Base-by-base conservation (phyloP, 2,888 invertebrate genomes). In the Epirrhoe alternata region DNA sequence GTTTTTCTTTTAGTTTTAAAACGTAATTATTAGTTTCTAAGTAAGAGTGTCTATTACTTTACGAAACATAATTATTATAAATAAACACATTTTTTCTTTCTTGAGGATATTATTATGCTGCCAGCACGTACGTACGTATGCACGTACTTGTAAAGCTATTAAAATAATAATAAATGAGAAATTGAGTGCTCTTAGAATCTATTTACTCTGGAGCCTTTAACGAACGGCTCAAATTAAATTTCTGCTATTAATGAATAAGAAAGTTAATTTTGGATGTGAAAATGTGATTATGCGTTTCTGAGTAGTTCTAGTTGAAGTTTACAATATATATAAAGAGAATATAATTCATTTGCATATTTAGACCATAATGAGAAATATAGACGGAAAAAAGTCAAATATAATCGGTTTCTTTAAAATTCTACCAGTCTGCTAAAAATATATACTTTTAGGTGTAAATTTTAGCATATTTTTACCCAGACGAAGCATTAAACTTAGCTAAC, bases 161-260 rank as follows among this genome's bases (percentile, higher is more conserved):
- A 62, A 62, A 66, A 65, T 56, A 60, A 54, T 59, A 68, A 68
- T 68, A 50, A 66, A 60, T 57, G 58, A 63, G 65, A 67, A 64
- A 69, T 64, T 70, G 61, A 70, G 68, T 66, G 72, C 69, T 67
- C 56, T 62, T 62, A 72, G 54, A 74, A 74, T 73, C 73, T 74
- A 76, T 74, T 76, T 71, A 72, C 70, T 74, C 53, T 54, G 56
- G 47, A 60, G 49, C 63, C 66, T 51, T 66, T 67, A 56, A 55
- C 42, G 53, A 69, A 66, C 61, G 65, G 58, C 51, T 58, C 31
- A 60, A 73, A 71, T 64, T 60, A 63, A 74, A 74, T 74, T 65
- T 52, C 49, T 72, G 61, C 61, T 69, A 71, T 60, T 74, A 77
- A 77, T 76, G 64, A 74, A 73, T 61, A 63, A 60, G 72, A 50